These are phyloP conservation scores for Tokudaia muenninki DNA, from an alignment of 2,797 vertebrate genomes.

Conservation along the genomic window DNA sequence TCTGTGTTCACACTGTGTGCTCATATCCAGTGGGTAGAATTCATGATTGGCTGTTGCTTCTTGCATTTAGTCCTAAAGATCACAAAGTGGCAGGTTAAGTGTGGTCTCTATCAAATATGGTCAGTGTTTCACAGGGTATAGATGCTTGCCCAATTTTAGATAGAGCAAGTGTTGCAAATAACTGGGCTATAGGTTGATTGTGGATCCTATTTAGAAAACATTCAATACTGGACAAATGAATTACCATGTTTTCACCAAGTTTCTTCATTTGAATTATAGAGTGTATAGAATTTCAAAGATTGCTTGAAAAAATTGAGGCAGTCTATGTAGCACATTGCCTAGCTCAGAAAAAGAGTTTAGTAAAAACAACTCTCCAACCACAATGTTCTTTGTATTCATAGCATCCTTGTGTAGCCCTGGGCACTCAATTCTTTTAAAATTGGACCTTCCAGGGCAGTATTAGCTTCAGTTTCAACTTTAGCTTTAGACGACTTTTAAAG, in stretches of 20 bases:
- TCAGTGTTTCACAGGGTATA: not conserved
- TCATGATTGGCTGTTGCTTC: not conserved
- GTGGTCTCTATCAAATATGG: not conserved
- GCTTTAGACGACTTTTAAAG: not conserved
- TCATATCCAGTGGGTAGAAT: not conserved
- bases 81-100: conserved; percentile 33
- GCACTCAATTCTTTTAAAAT: conserved; percentile 14
- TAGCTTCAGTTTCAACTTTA: not conserved
- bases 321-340: not conserved
- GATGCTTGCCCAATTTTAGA: not conserved
- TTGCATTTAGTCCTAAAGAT: not conserved
- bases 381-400: not conserved
- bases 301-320: not conserved
- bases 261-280: not conserved
- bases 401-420: not conserved
- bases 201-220: not conserved
- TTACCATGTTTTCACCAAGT: not conserved
- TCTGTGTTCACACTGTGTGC: not conserved
- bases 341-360: not conserved
- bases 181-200: not conserved
- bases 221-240: not conserved
- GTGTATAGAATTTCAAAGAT: not conserved
- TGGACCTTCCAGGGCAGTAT: not conserved
- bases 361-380: not conserved
- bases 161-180: not conserved